phyloP scores from a whole-genome alignment of 1,140 invertebrate species.

The Chelonus insularis region DNA sequence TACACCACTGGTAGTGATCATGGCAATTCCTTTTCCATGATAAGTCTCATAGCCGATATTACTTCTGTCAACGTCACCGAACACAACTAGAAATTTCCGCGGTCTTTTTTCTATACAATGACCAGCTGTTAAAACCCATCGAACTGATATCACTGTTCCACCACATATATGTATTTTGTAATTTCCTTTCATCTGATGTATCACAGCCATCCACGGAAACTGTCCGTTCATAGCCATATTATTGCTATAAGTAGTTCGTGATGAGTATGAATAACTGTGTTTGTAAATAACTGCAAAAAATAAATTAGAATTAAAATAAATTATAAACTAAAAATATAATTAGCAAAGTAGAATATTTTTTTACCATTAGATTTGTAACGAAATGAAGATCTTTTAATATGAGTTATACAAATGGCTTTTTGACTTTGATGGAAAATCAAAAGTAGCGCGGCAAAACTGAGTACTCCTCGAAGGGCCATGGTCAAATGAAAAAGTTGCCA shows the following conservation, averaged over 20 bases:
- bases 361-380: no score
- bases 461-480: not conserved
- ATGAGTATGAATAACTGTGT: no score
- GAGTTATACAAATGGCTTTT: not conserved
- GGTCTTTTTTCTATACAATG: constrained; percentile 24
- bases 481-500: constrained; percentile 20
- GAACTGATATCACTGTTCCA: constrained; percentile 29
- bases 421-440: not conserved
- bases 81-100: constrained; percentile 20
- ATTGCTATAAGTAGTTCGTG: not conserved
- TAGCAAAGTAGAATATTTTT: no score
- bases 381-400: not conserved
- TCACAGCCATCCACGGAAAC: constrained; percentile 35
- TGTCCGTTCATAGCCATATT: constrained; percentile 14
- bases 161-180: constrained; percentile 25
- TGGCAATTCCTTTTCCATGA: constrained; percentile 23
- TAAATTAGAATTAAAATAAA: no score
- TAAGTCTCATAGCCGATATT: constrained; percentile 21
- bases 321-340: no score
- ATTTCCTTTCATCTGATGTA: constrained; percentile 21
- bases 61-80: constrained; percentile 29
- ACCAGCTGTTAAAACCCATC: constrained; percentile 36
- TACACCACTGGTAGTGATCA: constrained; percentile 15
- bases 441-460: not conserved
- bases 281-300: no score